These are phyloP conservation scores for Polypterus senegalus DNA, from an alignment of 2,113 vertebrate species.

Conservation along the genomic window DNA sequence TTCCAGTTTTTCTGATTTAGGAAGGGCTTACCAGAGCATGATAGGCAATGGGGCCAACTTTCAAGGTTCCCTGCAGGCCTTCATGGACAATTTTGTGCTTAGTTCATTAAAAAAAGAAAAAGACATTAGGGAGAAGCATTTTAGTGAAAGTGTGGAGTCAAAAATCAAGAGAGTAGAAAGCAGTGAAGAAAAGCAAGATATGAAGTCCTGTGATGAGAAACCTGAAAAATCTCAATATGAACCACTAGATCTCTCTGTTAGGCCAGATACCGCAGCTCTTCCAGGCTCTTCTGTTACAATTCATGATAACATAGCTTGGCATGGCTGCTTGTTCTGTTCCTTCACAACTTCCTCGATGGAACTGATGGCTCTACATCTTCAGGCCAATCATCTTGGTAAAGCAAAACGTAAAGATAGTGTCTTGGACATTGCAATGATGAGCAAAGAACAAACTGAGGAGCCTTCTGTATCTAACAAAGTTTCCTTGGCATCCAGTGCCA, in stretches of 20 bases:
- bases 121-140: slow-evolving; percentile 63
- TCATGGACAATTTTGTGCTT: slow-evolving; percentile 94
- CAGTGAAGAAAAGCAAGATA: slow-evolving; percentile 56
- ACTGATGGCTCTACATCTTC: slow-evolving; percentile 91
- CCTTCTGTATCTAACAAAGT: slow-evolving; percentile 40
- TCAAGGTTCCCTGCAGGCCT: slow-evolving; percentile 90
- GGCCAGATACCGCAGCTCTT: slow-evolving; percentile 77
- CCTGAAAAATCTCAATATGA: slow-evolving; percentile 83
- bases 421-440: slow-evolving; percentile 33
- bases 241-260: slow-evolving; percentile 82
- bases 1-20: slow-evolving; percentile 76
- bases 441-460: slow-evolving; percentile 62
- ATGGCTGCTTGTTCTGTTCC: slow-evolving; percentile 89
- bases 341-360: slow-evolving; percentile 91
- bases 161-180: slow-evolving; percentile 60
- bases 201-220: slow-evolving; percentile 58
- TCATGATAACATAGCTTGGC: slow-evolving; percentile 90
- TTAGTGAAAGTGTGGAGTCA: slow-evolving; percentile 56
- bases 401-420: slow-evolving; percentile 57
- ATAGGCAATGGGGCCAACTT: slow-evolving; percentile 86
- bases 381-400: slow-evolving; percentile 88
- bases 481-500: slow-evolving; percentile 34
- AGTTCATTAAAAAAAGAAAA: slow-evolving; percentile 85
- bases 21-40: slow-evolving; percentile 82
- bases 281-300: slow-evolving; percentile 81